Evolutionary conservation across 2,888 invertebrate species (phyloP), one percentile per base, ranked within the genome.

Genomic region (Griposia aprilina): DNA sequence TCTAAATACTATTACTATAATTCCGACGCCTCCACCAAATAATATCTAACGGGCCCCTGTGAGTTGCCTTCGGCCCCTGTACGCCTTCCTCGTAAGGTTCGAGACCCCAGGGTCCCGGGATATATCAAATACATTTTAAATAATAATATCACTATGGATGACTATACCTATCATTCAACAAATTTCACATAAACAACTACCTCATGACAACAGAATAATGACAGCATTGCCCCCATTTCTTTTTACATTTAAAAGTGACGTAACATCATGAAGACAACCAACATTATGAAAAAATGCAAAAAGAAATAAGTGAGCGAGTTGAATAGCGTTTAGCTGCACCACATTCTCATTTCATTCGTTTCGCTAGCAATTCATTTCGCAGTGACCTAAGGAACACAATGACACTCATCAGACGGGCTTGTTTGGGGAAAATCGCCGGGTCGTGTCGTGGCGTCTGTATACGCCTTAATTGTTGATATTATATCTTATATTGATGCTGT

Each of bases 391-490:
- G 79, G 76, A 84, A 80, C 91, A 96, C 95, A 96, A 96, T 95
- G 86, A 76, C 90, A 90, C 93, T 96, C 96, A 96, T 96, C 96
- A 96, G 92, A 79, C 90, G 77, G 95, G 94, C 96, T 96, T 96
- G 96, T 96, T 95, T 94, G 92, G 92, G 89, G 84, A 93, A 94
- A 94, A 91, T 87, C 89, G 90, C 77, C 89, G 87, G 87, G 88
- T 82, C 86, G 79, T 74, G 74, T 86, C 87, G 68, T 52, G 84
- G 63, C 84, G 88, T 90, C 91, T 92, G 92, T 92, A 93, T 93
- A 81, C 83, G 89, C 90, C 92, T 91, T 95, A 94, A 95, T 94
- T 94, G 92, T 93, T 91, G 78, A 88, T 88, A 84, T 85, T 85
- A 88, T 86, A 71, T 85, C 82, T 83, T 82, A 80, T 80, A 81